Conservation (phyloP, 1,140 invertebrate genomes). For the Zaprionus ornatus region DNA sequence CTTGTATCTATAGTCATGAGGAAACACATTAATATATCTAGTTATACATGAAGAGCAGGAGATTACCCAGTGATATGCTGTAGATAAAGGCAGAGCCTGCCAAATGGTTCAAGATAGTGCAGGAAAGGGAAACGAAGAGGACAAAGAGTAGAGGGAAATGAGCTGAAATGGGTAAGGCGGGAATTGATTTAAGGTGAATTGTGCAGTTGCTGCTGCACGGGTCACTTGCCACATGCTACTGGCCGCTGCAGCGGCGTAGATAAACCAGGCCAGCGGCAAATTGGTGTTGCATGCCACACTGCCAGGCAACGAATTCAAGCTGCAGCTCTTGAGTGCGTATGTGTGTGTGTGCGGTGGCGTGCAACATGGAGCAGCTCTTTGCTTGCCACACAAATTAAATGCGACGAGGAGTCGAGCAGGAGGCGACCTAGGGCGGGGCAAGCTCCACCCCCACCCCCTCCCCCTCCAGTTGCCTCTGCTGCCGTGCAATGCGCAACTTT, state of each 20-base stretch:
- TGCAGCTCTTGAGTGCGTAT: neutral
- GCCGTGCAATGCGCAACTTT: slow-evolving; percentile 62
- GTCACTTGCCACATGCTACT: slow-evolving; percentile 27
- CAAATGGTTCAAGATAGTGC: no score
- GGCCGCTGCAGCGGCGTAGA: neutral
- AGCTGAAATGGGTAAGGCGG: slow-evolving; percentile 9
- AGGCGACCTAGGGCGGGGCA: neutral
- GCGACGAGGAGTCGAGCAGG: neutral
- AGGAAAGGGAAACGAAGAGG: neutral
- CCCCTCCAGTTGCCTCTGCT: neutral
- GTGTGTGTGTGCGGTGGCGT: slow-evolving; percentile 29
- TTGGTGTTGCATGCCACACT: slow-evolving; percentile 25
- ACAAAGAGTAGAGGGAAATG: neutral
- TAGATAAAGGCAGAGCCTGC: no score
- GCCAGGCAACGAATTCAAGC: slow-evolving; percentile 3
- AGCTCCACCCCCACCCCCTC: neutral
- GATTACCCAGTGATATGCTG: no score
- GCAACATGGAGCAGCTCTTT: slow-evolving; percentile 24
- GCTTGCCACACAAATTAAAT: slow-evolving; percentile 20
- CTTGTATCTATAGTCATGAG: no score
- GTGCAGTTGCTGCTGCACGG: slow-evolving; percentile 31
- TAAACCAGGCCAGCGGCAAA: slow-evolving; percentile 32
- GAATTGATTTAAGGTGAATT: slow-evolving; percentile 44
- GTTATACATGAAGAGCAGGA: no score
- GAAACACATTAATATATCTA: no score